These are phyloP conservation scores for Caenorhabditis tropicalis DNA, from an alignment of 1,140 invertebrate genomes.

Conservation along the genomic window DNA sequence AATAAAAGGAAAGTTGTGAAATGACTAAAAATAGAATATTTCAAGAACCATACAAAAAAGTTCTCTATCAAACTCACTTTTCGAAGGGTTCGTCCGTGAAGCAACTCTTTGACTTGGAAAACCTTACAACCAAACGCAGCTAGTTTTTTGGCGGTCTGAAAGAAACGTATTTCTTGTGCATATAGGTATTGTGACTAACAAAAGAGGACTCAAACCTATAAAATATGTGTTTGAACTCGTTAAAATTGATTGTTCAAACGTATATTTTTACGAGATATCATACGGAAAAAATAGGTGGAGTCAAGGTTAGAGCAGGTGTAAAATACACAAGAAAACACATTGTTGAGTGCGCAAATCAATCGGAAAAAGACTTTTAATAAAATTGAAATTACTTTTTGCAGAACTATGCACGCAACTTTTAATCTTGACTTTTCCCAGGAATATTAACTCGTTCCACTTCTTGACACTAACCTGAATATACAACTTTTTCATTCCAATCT, in stretches of 20 bases:
- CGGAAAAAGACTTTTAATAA: too few relatives aligned
- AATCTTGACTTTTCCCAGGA: neutral
- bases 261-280: neutral
- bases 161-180: conserved; percentile 47
- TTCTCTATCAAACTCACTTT: conserved; percentile 76
- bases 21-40: conserved; percentile 5
- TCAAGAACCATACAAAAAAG: conserved; percentile 39
- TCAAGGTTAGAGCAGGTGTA: neutral
- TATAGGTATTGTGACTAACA: conserved; percentile 4
- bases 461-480: conserved; percentile 77
- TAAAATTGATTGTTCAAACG: neutral
- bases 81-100: conserved; percentile 77
- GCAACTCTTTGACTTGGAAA: conserved; percentile 79
- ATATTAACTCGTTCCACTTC: neutral
- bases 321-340: neutral
- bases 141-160: conserved; percentile 75
- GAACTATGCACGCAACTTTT: neutral
- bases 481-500: conserved; percentile 78
- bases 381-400: neutral
- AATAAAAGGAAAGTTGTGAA: neutral
- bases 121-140: conserved; percentile 78
- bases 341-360: too few relatives aligned
- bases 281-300: neutral
- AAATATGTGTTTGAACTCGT: neutral
- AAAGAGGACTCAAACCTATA: neutral